Conservation (phyloP, 2,113 vertebrate species). For the Cebidichthys violaceus region DNA sequence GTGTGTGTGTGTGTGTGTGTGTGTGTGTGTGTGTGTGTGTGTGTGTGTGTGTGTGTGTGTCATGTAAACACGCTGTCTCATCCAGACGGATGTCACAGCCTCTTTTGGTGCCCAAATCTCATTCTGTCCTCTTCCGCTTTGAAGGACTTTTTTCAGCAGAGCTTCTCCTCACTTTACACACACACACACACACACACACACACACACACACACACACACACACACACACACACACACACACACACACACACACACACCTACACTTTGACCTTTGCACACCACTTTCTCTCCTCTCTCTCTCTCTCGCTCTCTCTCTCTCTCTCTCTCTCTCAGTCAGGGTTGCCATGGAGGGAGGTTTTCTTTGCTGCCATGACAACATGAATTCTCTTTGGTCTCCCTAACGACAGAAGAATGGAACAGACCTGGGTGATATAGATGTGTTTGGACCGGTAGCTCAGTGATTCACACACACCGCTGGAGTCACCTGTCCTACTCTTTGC, state of each 20-base stretch:
- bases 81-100: constrained; percentile 34
- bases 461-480: constrained; percentile 35
- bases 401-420: constrained; percentile 51
- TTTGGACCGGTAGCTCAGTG: constrained; percentile 22
- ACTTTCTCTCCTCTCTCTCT: neutral
- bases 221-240: constrained; percentile 15
- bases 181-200: constrained; percentile 3
- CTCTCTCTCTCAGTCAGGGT: constrained; percentile 52
- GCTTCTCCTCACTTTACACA: constrained; percentile 17
- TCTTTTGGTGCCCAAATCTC: constrained; percentile 28
- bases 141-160: constrained; percentile 22
- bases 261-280: constrained; percentile 43
- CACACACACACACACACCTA: too few species aligned
- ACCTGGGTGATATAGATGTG: constrained; percentile 36
- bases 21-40: constrained; percentile 23
- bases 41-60: constrained; percentile 25
- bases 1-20: constrained; percentile 14
- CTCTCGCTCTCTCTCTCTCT: constrained; percentile 4
- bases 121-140: constrained; percentile 34
- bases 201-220: too few species aligned
- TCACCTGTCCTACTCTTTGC: constrained; percentile 28
- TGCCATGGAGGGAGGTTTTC: constrained; percentile 71
- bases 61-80: constrained; percentile 8
- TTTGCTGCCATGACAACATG: constrained; percentile 78
- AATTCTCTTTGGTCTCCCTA: constrained; percentile 64